Evolutionary conservation across 2,113 vertebrate species (phyloP).

Genomic region (Halcyon malimbica): DNA sequence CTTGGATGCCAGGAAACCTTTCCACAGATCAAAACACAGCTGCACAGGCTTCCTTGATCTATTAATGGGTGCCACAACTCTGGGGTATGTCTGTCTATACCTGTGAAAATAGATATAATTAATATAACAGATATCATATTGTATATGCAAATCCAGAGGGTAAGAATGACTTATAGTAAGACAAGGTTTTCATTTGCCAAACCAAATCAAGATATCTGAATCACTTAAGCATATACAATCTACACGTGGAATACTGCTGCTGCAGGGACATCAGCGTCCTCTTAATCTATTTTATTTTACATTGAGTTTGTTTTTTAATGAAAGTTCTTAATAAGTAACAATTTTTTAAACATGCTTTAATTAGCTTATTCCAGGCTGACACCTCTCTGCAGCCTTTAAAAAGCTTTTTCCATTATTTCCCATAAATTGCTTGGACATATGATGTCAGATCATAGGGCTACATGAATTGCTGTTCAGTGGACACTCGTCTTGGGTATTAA

Average conservation of each 20-base stretch:
- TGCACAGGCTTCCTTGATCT: conserved; percentile 69
- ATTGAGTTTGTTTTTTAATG: not conserved
- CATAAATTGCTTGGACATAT: not conserved
- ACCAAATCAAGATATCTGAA: not conserved
- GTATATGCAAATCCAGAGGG: conserved; percentile 69
- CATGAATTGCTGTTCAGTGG: not conserved
- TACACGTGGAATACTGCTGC: not conserved
- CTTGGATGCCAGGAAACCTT: conserved; percentile 75
- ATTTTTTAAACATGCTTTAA: not conserved
- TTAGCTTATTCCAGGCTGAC: not conserved
- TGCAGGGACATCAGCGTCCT: not conserved
- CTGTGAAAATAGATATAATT: conserved; percentile 83
- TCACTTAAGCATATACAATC: not conserved
- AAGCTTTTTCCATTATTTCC: not conserved
- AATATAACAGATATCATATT: conserved; percentile 78
- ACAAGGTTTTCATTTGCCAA: conserved; percentile 52
- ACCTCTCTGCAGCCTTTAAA: not conserved
- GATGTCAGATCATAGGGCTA: not conserved
- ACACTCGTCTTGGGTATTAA: not conserved
- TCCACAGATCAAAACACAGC: conserved; percentile 84
- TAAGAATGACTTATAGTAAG: conserved; percentile 64
- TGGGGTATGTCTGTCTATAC: conserved; percentile 74
- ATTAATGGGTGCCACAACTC: conserved; percentile 72
- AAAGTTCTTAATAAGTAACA: not conserved
- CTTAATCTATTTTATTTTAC: not conserved